Conservation (phyloP, 1,140 invertebrate genomes). For the Mylabris phalerata region DNA sequence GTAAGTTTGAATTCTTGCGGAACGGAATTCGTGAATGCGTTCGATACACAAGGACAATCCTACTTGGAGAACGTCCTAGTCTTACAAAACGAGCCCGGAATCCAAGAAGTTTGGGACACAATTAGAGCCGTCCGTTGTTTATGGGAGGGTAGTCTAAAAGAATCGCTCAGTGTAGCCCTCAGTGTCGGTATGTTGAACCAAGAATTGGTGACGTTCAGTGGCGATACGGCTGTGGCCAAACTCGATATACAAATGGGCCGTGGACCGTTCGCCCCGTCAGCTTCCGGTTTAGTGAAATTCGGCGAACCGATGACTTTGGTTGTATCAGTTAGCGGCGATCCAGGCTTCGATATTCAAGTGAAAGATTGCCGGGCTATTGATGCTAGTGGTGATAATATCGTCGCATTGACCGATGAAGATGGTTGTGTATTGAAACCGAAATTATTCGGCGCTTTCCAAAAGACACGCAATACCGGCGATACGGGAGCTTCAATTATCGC, state of each 20-base stretch:
- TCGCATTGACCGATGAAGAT: slow-evolving; percentile 65
- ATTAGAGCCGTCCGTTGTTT: slow-evolving; percentile 69
- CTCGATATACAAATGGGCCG: slow-evolving; percentile 72
- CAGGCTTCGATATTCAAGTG: slow-evolving; percentile 71
- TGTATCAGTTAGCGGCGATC: slow-evolving; percentile 71
- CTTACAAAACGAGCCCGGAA: slow-evolving; percentile 70
- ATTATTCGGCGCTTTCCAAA: slow-evolving; percentile 74
- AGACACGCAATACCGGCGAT: slow-evolving; percentile 65
- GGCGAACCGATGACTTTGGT: slow-evolving; percentile 78
- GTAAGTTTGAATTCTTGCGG: slow-evolving; percentile 72
- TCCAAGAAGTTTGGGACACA: slow-evolving; percentile 78
- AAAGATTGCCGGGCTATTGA: slow-evolving; percentile 72
- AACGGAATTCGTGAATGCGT: slow-evolving; percentile 72
- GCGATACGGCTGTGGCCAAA: slow-evolving; percentile 71
- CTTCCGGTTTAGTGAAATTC: slow-evolving; percentile 73
- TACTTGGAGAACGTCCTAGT: slow-evolving; percentile 77
- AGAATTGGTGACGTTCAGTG: slow-evolving; percentile 74
- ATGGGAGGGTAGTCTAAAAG: slow-evolving; percentile 74
- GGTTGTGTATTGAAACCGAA: slow-evolving; percentile 79
- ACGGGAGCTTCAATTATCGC: slow-evolving; percentile 68
- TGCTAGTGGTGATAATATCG: slow-evolving; percentile 52
- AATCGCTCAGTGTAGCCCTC: slow-evolving; percentile 64
- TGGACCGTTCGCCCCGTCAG: slow-evolving; percentile 69
- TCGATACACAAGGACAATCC: slow-evolving; percentile 64
- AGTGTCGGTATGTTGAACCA: slow-evolving; percentile 75